These are phyloP conservation scores for Ctenopoma multispine DNA, from an alignment of 2,797 vertebrate genomes.

Conservation along the genomic window DNA sequence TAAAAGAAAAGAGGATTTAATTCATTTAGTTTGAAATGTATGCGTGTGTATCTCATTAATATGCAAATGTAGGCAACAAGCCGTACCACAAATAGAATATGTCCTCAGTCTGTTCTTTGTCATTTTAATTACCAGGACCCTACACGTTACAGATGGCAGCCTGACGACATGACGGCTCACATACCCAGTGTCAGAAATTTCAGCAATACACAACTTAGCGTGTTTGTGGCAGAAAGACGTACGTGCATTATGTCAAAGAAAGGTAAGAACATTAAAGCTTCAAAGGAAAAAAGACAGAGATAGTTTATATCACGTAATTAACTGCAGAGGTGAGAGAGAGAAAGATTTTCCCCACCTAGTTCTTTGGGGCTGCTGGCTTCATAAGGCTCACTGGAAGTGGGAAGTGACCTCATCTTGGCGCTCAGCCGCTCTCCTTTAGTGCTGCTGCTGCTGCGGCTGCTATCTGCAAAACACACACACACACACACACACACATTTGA, in stretches of 20 bases:
- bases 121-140: no score
- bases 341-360: constrained; percentile 85
- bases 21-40: no score
- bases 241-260: background rate
- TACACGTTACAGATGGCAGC: no score
- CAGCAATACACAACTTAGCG: background rate
- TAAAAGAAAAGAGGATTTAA: no score
- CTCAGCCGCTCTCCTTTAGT: constrained; percentile 90
- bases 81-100: no score
- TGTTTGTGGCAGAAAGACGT: background rate
- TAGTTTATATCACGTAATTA: background rate
- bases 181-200: no score
- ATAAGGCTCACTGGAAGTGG: constrained; percentile 90
- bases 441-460: constrained; percentile 85
- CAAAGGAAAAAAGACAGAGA: background rate
- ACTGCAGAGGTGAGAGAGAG: background rate
- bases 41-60: no score
- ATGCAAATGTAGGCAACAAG: no score
- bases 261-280: background rate
- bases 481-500: background rate
- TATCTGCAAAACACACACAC: constrained; percentile 81
- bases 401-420: constrained; percentile 89
- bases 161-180: no score
- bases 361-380: constrained; percentile 90
- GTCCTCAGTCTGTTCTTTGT: no score